Evolutionary conservation across 2,888 invertebrate species (phyloP).

Genomic region (Lasioglossum lativentre): DNA sequence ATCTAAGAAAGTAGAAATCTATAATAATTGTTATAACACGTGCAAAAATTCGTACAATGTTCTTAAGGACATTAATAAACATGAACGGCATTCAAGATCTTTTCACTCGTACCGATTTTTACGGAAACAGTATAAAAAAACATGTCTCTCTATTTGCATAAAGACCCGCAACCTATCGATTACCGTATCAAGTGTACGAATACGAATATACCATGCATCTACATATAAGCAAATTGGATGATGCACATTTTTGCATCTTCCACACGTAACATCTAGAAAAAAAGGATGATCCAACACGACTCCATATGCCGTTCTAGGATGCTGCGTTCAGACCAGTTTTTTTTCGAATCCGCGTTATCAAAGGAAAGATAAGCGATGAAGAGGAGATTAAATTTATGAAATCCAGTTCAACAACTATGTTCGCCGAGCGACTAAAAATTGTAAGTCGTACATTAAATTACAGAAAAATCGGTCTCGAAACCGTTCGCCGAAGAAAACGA

Average conservation of each 20-base stretch:
- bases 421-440: neutral
- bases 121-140: too few species aligned
- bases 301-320: neutral
- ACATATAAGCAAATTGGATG: neutral
- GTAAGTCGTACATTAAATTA: neutral
- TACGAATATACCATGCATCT: neutral
- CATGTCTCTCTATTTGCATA: too few species aligned
- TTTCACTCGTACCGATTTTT: too few species aligned
- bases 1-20: too few species aligned
- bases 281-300: neutral
- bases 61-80: too few species aligned
- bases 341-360: neutral
- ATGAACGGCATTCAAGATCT: too few species aligned
- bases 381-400: neutral
- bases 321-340: neutral
- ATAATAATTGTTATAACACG: too few species aligned
- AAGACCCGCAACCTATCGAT: too few species aligned
- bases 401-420: neutral
- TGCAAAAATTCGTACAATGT: too few species aligned
- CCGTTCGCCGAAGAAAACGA: neutral
- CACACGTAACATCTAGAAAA: neutral
- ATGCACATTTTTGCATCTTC: neutral
- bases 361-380: neutral
- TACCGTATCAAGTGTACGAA: neutral
- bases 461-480: neutral